Percentiles rank a stretch among this genome's conserved stretches.
Evolutionary conservation across 2,797 vertebrate species (phyloP).

Genomic region (Sebastes jordani): DNA sequence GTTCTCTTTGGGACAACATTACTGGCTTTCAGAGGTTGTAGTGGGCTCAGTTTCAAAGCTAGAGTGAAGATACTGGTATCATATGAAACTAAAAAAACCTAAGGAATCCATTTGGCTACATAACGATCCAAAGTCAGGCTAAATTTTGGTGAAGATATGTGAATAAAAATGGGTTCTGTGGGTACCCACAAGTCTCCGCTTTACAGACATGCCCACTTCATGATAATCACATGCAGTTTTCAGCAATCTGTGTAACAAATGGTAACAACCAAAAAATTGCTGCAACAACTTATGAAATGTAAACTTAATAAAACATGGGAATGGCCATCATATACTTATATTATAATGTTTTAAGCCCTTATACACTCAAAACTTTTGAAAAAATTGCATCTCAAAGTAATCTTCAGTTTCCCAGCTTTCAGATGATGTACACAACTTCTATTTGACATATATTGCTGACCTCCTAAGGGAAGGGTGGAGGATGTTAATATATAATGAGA

Average conservation of each 20-base stretch:
- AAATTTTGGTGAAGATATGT: not conserved
- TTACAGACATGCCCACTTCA: too few relatives aligned
- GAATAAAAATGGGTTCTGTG: not conserved
- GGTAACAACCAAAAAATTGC: not conserved
- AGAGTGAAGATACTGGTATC: not conserved
- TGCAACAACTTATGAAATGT: not conserved
- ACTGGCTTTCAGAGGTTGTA: fast-evolving
- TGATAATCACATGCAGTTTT: not conserved
- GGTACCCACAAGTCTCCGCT: not conserved
- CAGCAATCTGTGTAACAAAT: not conserved
- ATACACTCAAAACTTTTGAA: too few relatives aligned
- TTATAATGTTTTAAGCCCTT: too few relatives aligned
- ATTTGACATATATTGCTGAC: too few relatives aligned
- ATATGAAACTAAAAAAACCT: too few relatives aligned
- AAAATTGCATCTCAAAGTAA: too few relatives aligned
- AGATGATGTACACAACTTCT: too few relatives aligned
- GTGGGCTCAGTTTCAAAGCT: not conserved
- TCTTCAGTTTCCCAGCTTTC: not conserved
- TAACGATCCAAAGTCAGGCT: not conserved
- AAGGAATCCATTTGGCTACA: not conserved
- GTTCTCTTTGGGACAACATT: not conserved
- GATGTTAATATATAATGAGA: too few relatives aligned
- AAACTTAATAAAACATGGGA: too few relatives aligned
- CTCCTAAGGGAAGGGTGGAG: too few relatives aligned
- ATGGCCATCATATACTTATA: too few relatives aligned